Evolutionary conservation across 92 coral and sea anemone species (phyloP).

Genomic region (Epizoanthus ramosus): DNA sequence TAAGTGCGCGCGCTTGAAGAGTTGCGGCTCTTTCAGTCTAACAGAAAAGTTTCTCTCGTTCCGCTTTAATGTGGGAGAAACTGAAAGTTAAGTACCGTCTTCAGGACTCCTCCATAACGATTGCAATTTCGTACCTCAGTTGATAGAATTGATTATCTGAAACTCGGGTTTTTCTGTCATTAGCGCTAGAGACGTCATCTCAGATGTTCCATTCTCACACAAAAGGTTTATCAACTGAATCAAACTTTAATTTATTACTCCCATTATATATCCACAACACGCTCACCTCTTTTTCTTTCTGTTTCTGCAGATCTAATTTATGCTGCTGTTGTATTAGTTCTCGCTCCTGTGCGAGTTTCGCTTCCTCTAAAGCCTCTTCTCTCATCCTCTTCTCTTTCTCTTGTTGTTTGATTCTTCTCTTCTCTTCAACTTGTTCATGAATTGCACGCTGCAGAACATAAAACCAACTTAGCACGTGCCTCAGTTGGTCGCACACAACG

Average conservation of each 20-base stretch:
- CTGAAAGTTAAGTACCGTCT: no score
- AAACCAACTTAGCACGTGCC: neutral
- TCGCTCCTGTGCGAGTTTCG: constrained; percentile 69
- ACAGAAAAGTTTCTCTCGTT: no score
- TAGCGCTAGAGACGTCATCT: neutral
- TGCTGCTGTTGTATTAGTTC: constrained; percentile 70
- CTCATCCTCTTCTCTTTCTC: constrained; percentile 77
- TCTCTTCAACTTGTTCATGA: constrained; percentile 95
- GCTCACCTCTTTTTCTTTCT: constrained; percentile 86
- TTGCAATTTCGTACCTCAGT: no score
- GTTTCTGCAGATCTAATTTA: constrained; percentile 64
- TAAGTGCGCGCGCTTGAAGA: no score
- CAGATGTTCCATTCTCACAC: neutral
- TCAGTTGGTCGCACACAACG: neutral
- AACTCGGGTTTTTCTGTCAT: no score
- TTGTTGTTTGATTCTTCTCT: constrained; percentile 76
- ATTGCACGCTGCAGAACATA: constrained; percentile 74
- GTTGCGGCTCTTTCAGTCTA: no score
- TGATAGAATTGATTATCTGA: no score
- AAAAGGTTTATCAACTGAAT: neutral
- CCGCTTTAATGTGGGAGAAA: no score
- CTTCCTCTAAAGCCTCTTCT: constrained; percentile 91
- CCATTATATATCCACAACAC: neutral
- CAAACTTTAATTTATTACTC: neutral
- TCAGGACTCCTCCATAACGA: no score